Percentiles rank a stretch among this genome's conserved stretches.
These are phyloP conservation scores for Coccyzus lansbergi DNA, from an alignment of 2,797 vertebrate genomes.

Conservation along the genomic window DNA sequence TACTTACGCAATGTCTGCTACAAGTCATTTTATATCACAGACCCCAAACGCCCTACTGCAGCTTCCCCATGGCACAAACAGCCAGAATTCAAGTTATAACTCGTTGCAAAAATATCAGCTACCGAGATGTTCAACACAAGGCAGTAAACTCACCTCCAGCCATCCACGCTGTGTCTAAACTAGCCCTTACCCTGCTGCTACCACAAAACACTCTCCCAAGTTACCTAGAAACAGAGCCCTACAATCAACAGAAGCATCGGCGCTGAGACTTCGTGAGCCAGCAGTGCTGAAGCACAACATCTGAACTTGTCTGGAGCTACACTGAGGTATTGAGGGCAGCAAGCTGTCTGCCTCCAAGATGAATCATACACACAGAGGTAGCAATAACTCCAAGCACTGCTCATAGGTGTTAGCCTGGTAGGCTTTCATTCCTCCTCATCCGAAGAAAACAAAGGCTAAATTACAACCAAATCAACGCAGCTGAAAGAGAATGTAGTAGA, in stretches of 20 bases:
- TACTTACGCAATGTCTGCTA: neutral
- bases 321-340: neutral
- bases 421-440: neutral
- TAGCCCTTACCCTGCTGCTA: neutral
- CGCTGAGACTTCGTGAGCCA: neutral
- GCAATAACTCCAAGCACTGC: neutral
- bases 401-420: neutral
- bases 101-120: neutral
- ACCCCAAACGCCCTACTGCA: neutral
- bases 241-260: neutral
- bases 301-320: neutral
- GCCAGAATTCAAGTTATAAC: neutral
- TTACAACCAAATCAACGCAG: neutral
- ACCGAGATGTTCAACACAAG: neutral
- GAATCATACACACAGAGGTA: neutral
- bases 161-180: accelerated
- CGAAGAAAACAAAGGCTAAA: neutral
- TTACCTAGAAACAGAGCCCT: neutral
- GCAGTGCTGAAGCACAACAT: neutral
- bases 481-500: neutral
- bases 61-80: neutral
- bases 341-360: neutral
- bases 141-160: neutral
- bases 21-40: neutral
- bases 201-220: neutral